A percentile compares a stretch with the other conserved stretches of the same genome.
Evolutionary conservation across 2,888 invertebrate genomes (phyloP).

Genomic region (Lingula anatina): DNA sequence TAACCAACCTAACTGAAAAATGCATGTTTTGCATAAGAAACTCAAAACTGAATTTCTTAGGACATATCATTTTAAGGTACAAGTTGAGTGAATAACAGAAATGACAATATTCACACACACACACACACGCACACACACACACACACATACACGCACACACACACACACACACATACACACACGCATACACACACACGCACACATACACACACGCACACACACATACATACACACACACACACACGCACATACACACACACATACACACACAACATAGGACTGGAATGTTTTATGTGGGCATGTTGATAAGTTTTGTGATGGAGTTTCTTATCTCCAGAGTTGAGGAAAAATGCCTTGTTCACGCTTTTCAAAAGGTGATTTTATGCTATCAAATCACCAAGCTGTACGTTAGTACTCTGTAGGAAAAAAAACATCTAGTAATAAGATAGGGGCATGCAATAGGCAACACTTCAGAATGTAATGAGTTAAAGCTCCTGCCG

Average conservation of each 20-base stretch:
- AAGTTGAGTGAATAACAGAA: not conserved
- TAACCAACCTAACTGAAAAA: too few relatives aligned
- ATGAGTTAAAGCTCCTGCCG: too few relatives aligned
- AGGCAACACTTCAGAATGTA: too few relatives aligned
- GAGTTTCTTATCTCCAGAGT: not conserved
- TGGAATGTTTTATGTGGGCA: not conserved
- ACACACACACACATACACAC: not conserved
- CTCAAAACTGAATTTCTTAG: too few relatives aligned
- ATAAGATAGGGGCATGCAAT: too few relatives aligned
- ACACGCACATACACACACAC: not conserved
- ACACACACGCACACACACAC: not conserved
- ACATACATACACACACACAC: not conserved
- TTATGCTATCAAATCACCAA: too few relatives aligned
- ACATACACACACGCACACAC: not conserved
- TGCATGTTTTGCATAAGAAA: too few relatives aligned
- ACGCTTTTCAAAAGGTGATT: too few relatives aligned
- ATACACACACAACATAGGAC: not conserved
- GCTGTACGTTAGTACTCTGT: too few relatives aligned
- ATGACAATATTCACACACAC: not conserved
- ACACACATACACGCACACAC: not conserved
- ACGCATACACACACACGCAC: not conserved
- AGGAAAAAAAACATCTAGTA: too few relatives aligned
- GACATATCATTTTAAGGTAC: too few relatives aligned
- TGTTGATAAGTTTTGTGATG: not conserved
- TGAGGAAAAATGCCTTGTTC: too few relatives aligned